phyloP scores from a whole-genome alignment of 2,113 vertebrate genomes.

The Bubo blakistoni region DNA sequence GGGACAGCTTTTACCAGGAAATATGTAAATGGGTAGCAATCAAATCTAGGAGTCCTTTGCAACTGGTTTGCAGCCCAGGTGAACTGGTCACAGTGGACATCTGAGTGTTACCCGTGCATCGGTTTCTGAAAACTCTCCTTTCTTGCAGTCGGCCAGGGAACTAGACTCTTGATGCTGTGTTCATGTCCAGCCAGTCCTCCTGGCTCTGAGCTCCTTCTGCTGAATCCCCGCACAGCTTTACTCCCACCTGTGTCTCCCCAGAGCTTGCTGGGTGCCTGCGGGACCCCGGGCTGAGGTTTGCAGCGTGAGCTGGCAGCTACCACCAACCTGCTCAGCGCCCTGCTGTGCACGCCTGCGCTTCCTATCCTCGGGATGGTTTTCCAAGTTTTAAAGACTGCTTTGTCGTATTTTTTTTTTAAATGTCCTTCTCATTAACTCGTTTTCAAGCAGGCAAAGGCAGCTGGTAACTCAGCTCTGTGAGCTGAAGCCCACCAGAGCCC shows the following conservation, averaged over 20 bases:
- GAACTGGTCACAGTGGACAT: neutral
- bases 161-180: rapidly evolving
- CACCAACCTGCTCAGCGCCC: neutral
- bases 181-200: rapidly evolving
- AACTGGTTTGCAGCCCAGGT: neutral
- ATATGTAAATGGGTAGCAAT: neutral
- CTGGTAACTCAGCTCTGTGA: neutral
- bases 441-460: neutral
- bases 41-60: neutral
- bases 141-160: neutral
- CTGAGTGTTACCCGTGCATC: neutral
- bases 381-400: neutral
- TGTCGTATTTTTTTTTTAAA: neutral
- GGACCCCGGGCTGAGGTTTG: neutral
- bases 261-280: rapidly evolving
- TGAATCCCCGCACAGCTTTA: neutral
- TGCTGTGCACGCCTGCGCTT: rapidly evolving
- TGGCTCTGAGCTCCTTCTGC: neutral
- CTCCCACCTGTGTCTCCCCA: rapidly evolving
- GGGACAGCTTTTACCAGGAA: neutral
- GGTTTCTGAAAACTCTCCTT: neutral
- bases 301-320: rapidly evolving
- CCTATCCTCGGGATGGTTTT: rapidly evolving
- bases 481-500: neutral
- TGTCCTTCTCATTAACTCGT: neutral